Evolutionary conservation across 2,797 vertebrate species (phyloP), one percentile per base, ranked within the genome.

Genomic region (Enteromius radiatus): DNA sequence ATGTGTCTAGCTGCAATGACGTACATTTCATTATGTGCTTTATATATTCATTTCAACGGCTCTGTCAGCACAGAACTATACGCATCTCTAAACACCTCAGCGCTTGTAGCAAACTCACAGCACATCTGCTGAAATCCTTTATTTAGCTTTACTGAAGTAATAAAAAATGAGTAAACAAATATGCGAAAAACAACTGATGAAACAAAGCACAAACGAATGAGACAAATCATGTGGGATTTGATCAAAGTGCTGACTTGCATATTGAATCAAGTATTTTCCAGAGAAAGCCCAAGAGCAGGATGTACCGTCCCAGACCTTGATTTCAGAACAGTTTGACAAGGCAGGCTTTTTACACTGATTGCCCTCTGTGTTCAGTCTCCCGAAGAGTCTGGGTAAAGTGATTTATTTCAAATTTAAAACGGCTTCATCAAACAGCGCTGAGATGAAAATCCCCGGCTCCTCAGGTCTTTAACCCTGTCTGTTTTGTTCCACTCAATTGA

Each of bases 131-230:
- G 69, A 26, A 64, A 78, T 54, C 33, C n/a, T n/a, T 74, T 74
- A 78, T 67, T 54, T 76, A 75, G 63, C 65, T 54, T 67, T 71
- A 63, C 47, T 76, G 36, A 73, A 43, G 70, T 41, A 23, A 70
- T 67, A 56, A 70, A 68, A 86, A 76, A 78, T 71, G 33, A 70
- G 77, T 67, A 86, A 86, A 86, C 80, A 86, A 79, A 56, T 28
- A n/a, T 49, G 33, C 45, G 47, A 64, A 83, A 74, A 68, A 83
- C 76, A 79, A 79, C 52, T 3, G 28, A 80, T 71, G 19, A 33
- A 79, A 61, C 67, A 78, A 76, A 78, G 80, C 38, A 78, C 26
- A 81, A 71, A 52, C 5, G 14, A 76, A 73, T 26, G 33, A 63
- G 21, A 78, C 49, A 71, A 76, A 77, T 38, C 65, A 67, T 4